Percentiles rank a stretch among this genome's conserved stretches.
Conservation (phyloP, 2,797 vertebrate genomes). For the Coreius guichenoti region DNA sequence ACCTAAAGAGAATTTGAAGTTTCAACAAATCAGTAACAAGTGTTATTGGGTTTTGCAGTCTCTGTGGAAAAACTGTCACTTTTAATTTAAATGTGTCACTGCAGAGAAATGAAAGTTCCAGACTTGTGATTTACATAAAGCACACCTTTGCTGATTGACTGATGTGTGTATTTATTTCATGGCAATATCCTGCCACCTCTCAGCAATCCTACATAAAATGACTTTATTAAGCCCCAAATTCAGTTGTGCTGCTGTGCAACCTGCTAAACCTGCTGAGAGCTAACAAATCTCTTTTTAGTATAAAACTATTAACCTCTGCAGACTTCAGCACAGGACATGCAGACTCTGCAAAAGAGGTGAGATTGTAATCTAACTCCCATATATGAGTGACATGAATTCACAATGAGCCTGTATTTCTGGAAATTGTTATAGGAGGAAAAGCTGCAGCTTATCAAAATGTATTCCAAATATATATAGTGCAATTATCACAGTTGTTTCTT, state of each 20-base stretch:
- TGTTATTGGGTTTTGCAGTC: slow-evolving; percentile 5
- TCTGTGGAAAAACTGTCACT: background rate
- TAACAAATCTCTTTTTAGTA: slow-evolving; percentile 61
- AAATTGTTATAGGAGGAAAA: slow-evolving; percentile 4
- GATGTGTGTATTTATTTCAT: slow-evolving; percentile 51
- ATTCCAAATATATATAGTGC: background rate
- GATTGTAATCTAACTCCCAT: slow-evolving; percentile 41
- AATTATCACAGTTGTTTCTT: background rate
- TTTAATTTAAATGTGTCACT: slow-evolving; percentile 52
- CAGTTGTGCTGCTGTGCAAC: slow-evolving; percentile 62
- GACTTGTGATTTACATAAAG: slow-evolving; percentile 41
- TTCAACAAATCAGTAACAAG: background rate
- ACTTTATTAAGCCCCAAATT: slow-evolving; percentile 68
- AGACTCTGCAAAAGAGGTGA: slow-evolving; percentile 38
- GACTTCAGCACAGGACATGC: slow-evolving; percentile 61
- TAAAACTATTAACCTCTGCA: slow-evolving; percentile 70
- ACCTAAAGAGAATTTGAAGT: background rate
- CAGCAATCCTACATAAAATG: slow-evolving; percentile 60
- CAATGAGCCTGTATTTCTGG: background rate
- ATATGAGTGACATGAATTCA: background rate
- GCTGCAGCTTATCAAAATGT: background rate
- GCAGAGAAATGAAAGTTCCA: slow-evolving; percentile 44
- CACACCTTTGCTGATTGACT: slow-evolving; percentile 52
- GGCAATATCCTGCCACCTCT: slow-evolving; percentile 44
- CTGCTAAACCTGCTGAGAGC: slow-evolving; percentile 65